Evolutionary conservation across 2,113 vertebrate genomes (phyloP).

Genomic region (Siniperca knerii): DNA sequence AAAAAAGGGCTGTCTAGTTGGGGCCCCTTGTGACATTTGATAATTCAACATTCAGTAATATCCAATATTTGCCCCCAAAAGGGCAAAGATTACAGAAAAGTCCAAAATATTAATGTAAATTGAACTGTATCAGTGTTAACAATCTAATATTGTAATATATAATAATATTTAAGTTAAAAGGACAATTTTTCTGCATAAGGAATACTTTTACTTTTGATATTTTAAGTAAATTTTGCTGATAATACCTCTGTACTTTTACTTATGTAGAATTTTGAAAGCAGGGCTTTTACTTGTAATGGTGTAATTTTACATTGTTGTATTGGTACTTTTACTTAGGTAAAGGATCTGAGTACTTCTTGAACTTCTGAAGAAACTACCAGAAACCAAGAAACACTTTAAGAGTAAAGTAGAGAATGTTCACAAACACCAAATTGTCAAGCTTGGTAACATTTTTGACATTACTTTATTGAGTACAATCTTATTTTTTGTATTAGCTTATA

Average conservation of each 20-base stretch:
- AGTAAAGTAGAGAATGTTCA: not conserved
- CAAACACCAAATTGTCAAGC: not conserved
- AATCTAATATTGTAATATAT: not conserved
- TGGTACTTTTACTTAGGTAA: not conserved
- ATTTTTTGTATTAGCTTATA: not conserved
- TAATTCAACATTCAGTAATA: not conserved
- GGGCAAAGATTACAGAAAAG: not conserved
- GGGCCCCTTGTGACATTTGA: not conserved
- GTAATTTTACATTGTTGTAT: not conserved
- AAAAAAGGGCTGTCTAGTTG: not conserved
- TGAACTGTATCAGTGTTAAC: not conserved
- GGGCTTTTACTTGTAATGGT: not conserved
- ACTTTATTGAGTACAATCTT: not conserved
- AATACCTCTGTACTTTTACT: not conserved
- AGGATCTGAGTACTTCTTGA: not conserved
- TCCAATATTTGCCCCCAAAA: not conserved
- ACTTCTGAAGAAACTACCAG: not conserved
- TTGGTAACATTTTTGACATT: not conserved
- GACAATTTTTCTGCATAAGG: not conserved
- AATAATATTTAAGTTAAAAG: not conserved
- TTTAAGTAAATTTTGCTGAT: not conserved
- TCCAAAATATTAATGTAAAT: not conserved
- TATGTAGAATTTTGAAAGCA: not conserved
- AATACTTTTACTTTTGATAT: not conserved
- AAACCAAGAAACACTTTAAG: not conserved